These are phyloP conservation scores for Lottia gigantea DNA, from an alignment of 2,888 invertebrate species.

Conservation along the genomic window DNA sequence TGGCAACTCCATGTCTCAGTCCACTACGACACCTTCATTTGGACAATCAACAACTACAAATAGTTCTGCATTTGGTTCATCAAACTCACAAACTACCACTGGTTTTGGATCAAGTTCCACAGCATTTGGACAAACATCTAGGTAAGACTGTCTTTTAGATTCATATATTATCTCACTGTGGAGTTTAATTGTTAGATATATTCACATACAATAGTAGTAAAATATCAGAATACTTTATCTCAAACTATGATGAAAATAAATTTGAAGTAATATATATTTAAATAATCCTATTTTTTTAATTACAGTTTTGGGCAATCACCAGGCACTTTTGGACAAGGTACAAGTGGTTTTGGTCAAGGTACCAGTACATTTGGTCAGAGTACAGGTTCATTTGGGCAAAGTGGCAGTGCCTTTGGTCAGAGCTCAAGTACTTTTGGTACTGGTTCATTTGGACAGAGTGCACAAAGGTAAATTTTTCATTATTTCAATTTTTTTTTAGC, in stretches of 20 bases:
- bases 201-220: no score
- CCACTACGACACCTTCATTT: constrained; percentile 17
- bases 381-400: constrained; percentile 13
- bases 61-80: constrained; percentile 26
- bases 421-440: constrained; percentile 16
- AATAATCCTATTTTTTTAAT: no score
- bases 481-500: not conserved
- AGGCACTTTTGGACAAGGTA: constrained; percentile 3
- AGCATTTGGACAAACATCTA: constrained; percentile 23
- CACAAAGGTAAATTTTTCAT: not conserved
- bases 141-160: constrained; percentile 15
- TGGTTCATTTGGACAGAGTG: constrained; percentile 1
- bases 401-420: constrained; percentile 19
- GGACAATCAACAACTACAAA: constrained; percentile 15
- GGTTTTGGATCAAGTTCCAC: not conserved
- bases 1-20: constrained; percentile 7
- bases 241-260: no score
- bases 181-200: no score
- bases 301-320: not conserved
- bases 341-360: constrained; percentile 14
- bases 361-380: constrained; percentile 13
- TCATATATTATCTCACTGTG: not conserved
- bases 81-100: constrained; percentile 15
- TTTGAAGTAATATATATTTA: no score
- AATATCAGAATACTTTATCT: no score